These are phyloP conservation scores for Leuciscus waleckii DNA, from an alignment of 2,797 vertebrate species.

Conservation along the genomic window DNA sequence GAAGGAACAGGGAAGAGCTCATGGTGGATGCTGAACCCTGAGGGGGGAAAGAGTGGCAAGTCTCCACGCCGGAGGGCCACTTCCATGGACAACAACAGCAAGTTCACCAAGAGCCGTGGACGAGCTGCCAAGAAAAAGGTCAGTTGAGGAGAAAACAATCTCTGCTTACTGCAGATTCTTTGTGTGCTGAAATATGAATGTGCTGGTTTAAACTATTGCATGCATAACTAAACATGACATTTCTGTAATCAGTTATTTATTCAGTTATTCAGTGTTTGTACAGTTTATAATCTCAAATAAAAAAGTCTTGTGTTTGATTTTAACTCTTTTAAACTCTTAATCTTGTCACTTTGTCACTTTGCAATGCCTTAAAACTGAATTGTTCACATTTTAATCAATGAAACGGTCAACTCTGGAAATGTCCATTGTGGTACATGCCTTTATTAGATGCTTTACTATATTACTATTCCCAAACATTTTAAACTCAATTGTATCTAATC, in stretches of 20 bases:
- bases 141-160: slow-evolving; percentile 22
- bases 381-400: background rate
- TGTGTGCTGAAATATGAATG: background rate
- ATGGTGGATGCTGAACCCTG: slow-evolving; percentile 99
- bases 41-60: slow-evolving; percentile 95
- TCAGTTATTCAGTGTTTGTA: background rate
- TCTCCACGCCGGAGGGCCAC: slow-evolving; percentile 92
- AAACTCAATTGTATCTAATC: background rate
- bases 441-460: background rate
- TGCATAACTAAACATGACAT: too few relatives aligned
- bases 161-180: background rate
- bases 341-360: background rate
- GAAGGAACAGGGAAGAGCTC: slow-evolving; percentile 99
- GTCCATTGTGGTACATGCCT: background rate
- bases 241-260: background rate
- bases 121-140: slow-evolving; percentile 98
- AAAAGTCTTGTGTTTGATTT: background rate
- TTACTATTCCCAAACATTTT: background rate
- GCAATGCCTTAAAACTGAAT: background rate
- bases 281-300: background rate
- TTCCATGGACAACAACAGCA: slow-evolving; percentile 99
- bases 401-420: background rate
- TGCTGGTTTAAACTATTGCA: background rate
- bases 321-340: background rate
- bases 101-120: slow-evolving; percentile 93